A percentile compares a stretch with the other conserved stretches of the same genome.
These are phyloP conservation scores for Pachliopta kotzebuea DNA, from an alignment of 2,888 invertebrate species.

Conservation along the genomic window DNA sequence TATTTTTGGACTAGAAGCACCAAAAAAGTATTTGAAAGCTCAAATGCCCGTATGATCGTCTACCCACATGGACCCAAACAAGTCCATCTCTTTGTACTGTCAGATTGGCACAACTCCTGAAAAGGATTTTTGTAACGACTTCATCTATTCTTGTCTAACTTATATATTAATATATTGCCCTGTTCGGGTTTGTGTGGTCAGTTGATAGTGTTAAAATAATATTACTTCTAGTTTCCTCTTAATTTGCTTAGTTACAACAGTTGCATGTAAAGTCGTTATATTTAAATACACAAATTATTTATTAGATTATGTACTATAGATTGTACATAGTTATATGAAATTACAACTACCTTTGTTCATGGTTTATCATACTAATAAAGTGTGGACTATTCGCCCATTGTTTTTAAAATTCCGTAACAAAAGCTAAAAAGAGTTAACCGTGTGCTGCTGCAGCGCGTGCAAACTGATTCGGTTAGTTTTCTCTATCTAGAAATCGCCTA, in stretches of 20 bases:
- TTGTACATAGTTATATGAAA: no score
- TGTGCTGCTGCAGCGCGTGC: not conserved
- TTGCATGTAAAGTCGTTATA: not conserved
- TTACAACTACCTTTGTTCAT: not conserved
- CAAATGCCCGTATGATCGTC: no score
- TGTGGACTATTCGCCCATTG: not conserved
- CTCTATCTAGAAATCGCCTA: not conserved
- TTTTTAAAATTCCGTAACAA: not conserved
- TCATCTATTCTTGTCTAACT: no score
- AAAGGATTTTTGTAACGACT: no score
- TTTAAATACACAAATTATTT: no score
- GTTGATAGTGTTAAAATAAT: conserved; percentile 7
- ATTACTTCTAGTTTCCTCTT: not conserved
- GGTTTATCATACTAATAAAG: not conserved
- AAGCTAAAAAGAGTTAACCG: not conserved
- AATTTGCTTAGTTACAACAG: not conserved
- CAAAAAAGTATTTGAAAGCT: no score
- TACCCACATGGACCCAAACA: no score
- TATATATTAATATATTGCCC: conserved; percentile 5
- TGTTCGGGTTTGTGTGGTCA: not conserved
- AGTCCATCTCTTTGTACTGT: no score
- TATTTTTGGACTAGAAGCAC: no score
- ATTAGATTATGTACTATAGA: no score
- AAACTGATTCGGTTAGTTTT: conserved; percentile 1
- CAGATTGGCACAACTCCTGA: no score